Conservation (phyloP, 2,113 vertebrate species). For the Alligator sinensis region DNA sequence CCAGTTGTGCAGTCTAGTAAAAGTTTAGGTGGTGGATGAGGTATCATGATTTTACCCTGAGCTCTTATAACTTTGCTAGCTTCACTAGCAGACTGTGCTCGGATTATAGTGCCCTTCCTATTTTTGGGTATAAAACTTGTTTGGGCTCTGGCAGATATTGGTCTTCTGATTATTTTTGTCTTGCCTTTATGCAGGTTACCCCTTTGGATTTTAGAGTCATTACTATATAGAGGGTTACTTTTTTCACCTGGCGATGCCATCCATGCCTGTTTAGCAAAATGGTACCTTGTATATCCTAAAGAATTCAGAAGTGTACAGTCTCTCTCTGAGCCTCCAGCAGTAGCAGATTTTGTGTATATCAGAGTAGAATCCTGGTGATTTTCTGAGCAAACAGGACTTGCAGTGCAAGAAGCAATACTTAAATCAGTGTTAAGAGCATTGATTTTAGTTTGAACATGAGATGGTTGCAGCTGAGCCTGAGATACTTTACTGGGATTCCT, state of each 20-base stretch:
- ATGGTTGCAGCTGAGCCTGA: conserved; percentile 30
- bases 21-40: conserved; percentile 82
- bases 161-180: conserved; percentile 70
- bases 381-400: conserved; percentile 49
- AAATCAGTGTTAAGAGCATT: conserved; percentile 26
- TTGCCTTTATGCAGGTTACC: conserved; percentile 50
- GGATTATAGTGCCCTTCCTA: conserved; percentile 79
- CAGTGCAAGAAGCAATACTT: conserved; percentile 31
- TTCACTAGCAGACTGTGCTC: conserved; percentile 78
- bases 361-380: conserved; percentile 57
- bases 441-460: conserved; percentile 26
- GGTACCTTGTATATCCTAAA: conserved; percentile 64
- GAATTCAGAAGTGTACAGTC: conserved; percentile 50
- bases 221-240: conserved; percentile 36
- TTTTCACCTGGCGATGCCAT: conserved; percentile 79
- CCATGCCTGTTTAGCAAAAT: conserved; percentile 85
- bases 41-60: conserved; percentile 78
- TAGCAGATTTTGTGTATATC: conserved; percentile 35
- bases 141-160: conserved; percentile 66
- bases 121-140: conserved; percentile 50
- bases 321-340: conserved; percentile 61
- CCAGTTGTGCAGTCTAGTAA: conserved; percentile 31
- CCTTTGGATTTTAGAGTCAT: conserved; percentile 71
- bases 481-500: conserved; percentile 9
- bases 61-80: conserved; percentile 72